A percentile compares a stretch with the other conserved stretches of the same genome.
Conservation (phyloP, 2,797 vertebrate species). For the Bucorvus abyssinicus region DNA sequence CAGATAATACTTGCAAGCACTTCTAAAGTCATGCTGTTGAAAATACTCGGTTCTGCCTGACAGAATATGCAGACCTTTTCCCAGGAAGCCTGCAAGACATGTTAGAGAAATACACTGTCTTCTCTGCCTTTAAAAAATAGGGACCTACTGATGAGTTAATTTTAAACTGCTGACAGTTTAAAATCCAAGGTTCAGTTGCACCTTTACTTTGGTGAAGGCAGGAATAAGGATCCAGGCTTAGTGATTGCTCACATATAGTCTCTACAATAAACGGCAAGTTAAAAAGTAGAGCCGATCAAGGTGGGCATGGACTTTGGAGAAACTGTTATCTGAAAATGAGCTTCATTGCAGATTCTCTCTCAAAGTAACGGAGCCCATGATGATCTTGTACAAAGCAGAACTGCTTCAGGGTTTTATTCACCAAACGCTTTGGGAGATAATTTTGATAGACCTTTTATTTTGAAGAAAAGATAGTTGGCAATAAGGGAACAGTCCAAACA, state of each 20-base stretch:
- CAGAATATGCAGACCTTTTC: not conserved
- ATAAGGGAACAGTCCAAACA: not conserved
- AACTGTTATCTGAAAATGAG: constrained; percentile 3
- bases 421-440: not conserved
- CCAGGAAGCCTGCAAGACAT: not conserved
- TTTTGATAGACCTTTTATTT: not conserved
- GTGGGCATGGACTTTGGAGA: not conserved
- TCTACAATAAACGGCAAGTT: not conserved
- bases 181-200: not conserved
- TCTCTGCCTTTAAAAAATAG: not conserved
- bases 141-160: not conserved
- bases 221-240: not conserved
- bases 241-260: not conserved
- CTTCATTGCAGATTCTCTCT: not conserved
- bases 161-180: not conserved
- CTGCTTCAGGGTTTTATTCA: not conserved
- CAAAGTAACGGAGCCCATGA: not conserved
- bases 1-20: not conserved
- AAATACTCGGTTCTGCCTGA: not conserved
- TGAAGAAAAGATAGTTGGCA: not conserved
- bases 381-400: not conserved
- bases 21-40: not conserved
- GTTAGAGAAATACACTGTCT: not conserved
- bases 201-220: not conserved
- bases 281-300: not conserved